Conservation (phyloP, 2,797 vertebrate genomes). For the Scyliorhinus canicula region DNA sequence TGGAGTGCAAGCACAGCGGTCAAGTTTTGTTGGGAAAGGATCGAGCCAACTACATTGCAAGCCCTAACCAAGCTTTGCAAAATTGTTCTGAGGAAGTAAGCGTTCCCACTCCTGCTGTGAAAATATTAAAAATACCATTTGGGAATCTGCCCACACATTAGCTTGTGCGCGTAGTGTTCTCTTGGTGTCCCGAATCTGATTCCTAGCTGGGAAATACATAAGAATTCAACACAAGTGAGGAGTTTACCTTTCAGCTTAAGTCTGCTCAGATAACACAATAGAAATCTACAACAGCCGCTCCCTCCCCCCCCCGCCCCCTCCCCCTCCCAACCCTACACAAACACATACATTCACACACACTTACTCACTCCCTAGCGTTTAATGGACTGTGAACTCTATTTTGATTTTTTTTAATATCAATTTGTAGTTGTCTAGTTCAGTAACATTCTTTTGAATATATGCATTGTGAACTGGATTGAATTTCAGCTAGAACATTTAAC, state of each 20-base stretch:
- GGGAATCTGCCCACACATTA: neutral
- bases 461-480: slow-evolving; percentile 12
- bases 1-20: neutral
- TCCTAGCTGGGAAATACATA: neutral
- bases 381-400: neutral
- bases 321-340: neutral
- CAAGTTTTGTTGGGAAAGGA: neutral
- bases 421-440: neutral
- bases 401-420: neutral
- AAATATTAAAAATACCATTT: neutral
- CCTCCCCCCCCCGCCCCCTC: neutral
- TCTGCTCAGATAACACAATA: neutral
- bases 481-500: neutral
- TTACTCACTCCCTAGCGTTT: neutral
- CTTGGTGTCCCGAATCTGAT: neutral
- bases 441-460: neutral
- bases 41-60: neutral
- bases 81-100: neutral
- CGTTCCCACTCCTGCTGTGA: neutral
- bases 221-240: neutral
- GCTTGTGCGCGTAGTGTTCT: neutral
- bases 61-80: neutral
- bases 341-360: neutral
- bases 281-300: neutral
- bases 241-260: neutral